phyloP scores from a whole-genome alignment of 2,797 vertebrate genomes.

The Coregonus suidteri region DNA sequence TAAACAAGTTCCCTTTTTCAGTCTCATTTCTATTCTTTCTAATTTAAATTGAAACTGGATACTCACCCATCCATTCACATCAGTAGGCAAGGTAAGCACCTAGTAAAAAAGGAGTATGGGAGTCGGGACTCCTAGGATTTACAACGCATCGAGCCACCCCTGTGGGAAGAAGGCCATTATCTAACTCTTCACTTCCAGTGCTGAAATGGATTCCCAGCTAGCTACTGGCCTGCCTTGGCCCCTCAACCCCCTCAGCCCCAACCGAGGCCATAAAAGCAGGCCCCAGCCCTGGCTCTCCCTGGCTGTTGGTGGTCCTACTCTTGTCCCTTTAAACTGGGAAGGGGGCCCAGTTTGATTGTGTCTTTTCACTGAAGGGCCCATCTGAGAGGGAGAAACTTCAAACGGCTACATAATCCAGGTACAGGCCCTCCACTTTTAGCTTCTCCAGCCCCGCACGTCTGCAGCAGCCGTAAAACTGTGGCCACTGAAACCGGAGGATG shows the following conservation, averaged over 20 bases:
- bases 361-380: conserved; percentile 29
- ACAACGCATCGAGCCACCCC: conserved; percentile 42
- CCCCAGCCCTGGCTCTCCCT: conserved; percentile 39
- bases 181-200: conserved; percentile 19
- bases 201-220: conserved; percentile 49
- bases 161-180: conserved; percentile 32
- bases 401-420: conserved; percentile 61
- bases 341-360: conserved; percentile 3
- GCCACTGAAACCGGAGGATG: conserved; percentile 43
- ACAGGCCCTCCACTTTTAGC: conserved; percentile 52
- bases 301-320: conserved; percentile 59
- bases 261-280: conserved; percentile 48
- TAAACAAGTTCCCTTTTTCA: conserved; percentile 3
- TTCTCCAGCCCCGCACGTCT: conserved; percentile 45
- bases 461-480: conserved; percentile 51
- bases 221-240: conserved; percentile 35
- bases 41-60: conserved; percentile 37
- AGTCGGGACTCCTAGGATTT: conserved; percentile 41
- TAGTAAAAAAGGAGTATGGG: conserved; percentile 36
- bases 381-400: conserved; percentile 55
- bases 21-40: conserved; percentile 32
- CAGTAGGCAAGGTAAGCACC: neutral
- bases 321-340: neutral
- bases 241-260: neutral
- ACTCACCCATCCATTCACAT: conserved; percentile 43